phyloP scores from a whole-genome alignment of 2,797 vertebrate genomes.

The Acanthurus tractus region DNA sequence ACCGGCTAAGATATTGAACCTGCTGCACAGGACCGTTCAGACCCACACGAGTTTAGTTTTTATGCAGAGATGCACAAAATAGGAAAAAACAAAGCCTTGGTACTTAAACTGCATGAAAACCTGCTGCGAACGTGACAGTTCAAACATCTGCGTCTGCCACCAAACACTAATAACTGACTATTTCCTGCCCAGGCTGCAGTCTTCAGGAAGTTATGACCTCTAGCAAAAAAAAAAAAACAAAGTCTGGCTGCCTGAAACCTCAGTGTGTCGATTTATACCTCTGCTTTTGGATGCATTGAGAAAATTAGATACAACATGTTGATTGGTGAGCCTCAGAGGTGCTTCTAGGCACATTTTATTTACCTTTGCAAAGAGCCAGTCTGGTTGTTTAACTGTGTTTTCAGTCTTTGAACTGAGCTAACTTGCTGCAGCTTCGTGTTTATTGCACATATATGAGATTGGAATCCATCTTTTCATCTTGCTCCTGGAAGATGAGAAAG shows the following conservation, averaged over 20 bases:
- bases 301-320: background rate
- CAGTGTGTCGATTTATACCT: background rate
- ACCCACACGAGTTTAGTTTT: constrained; percentile 23
- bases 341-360: background rate
- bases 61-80: background rate
- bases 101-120: background rate
- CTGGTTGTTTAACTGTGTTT: background rate
- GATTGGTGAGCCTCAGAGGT: background rate
- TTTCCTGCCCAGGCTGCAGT: no score
- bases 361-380: background rate
- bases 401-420: background rate
- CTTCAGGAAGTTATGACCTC: no score
- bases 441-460: background rate
- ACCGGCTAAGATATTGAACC: constrained; percentile 47
- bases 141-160: background rate
- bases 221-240: no score
- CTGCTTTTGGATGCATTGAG: background rate
- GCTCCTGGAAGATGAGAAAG: background rate
- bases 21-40: constrained; percentile 14
- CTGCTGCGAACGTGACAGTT: background rate
- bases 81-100: background rate
- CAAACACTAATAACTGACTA: no score
- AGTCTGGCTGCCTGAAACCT: background rate
- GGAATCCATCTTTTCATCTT: background rate
- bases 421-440: background rate